Conservation (phyloP, 2,888 invertebrate genomes). For the Mythimna impura region DNA sequence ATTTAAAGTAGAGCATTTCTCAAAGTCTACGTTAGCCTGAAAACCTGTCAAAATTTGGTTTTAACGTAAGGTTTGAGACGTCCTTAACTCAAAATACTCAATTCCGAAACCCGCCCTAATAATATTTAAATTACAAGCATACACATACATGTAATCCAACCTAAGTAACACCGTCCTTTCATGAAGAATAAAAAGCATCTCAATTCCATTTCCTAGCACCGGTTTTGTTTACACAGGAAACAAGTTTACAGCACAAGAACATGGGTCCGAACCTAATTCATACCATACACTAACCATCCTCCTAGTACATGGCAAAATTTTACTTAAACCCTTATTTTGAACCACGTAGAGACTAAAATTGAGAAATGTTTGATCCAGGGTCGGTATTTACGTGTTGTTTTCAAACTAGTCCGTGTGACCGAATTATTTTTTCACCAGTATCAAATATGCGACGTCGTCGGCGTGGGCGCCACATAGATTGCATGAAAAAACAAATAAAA, state of each 20-base stretch:
- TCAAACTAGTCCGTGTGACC: conserved; percentile 41
- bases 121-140: too few species aligned
- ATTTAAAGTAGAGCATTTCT: too few species aligned
- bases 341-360: not conserved
- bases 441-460: conserved; percentile 49
- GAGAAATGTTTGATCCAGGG: not conserved
- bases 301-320: not conserved
- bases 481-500: conserved; percentile 81
- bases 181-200: not conserved
- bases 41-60: too few species aligned
- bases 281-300: conserved; percentile 4
- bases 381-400: not conserved
- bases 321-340: not conserved
- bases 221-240: conserved; percentile 43
- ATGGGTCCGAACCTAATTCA: conserved; percentile 40
- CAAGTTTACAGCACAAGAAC: conserved; percentile 51
- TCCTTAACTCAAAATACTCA: too few species aligned
- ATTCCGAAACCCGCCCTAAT: too few species aligned
- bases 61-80: too few species aligned
- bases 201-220: conserved; percentile 18
- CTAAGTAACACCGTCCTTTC: too few species aligned
- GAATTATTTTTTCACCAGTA: conserved; percentile 58
- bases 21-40: too few species aligned
- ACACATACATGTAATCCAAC: too few species aligned
- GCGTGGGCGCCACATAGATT: conserved; percentile 65